A percentile compares a stretch with the other conserved stretches of the same genome.
phyloP scores from a whole-genome alignment of 2,888 invertebrate species.

The Acleris emargana region DNA sequence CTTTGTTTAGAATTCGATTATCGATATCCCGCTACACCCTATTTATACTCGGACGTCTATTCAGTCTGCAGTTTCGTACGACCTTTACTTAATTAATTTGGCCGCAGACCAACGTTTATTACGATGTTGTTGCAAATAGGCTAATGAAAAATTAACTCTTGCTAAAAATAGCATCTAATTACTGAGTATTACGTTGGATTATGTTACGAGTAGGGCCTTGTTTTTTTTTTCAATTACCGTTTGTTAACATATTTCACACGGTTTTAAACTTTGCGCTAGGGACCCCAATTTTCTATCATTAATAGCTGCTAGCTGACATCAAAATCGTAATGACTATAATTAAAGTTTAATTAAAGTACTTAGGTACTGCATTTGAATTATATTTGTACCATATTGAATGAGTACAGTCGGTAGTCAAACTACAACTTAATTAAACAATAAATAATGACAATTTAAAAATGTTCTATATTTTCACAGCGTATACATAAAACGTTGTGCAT shows the following conservation, averaged over 20 bases:
- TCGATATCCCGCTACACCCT: slow-evolving; percentile 56
- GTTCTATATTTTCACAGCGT: too few relatives aligned
- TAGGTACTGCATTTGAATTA: neutral
- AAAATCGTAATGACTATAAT: slow-evolving; percentile 25
- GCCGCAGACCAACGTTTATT: slow-evolving; percentile 32
- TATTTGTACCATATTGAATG: slow-evolving; percentile 6
- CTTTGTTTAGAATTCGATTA: slow-evolving; percentile 74
- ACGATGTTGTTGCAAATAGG: slow-evolving; percentile 26
- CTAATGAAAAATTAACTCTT: slow-evolving; percentile 23
- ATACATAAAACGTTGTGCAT: too few relatives aligned
- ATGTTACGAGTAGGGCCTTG: neutral
- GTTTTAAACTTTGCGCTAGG: too few relatives aligned
- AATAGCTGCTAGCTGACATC: slow-evolving; percentile 4
- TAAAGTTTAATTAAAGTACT: slow-evolving; percentile 27
- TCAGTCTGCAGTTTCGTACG: slow-evolving; percentile 31
- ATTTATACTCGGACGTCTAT: slow-evolving; percentile 43
- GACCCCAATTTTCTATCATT: neutral
- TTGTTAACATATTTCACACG: too few relatives aligned
- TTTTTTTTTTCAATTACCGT: too few relatives aligned
- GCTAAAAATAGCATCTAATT: slow-evolving; percentile 12
- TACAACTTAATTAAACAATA: too few relatives aligned
- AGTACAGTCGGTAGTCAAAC: neutral
- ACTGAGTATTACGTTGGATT: neutral
- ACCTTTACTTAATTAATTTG: slow-evolving; percentile 37
- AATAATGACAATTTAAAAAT: neutral